Evolutionary conservation across 2,797 vertebrate species (phyloP).

Genomic region (Lemur catta): DNA sequence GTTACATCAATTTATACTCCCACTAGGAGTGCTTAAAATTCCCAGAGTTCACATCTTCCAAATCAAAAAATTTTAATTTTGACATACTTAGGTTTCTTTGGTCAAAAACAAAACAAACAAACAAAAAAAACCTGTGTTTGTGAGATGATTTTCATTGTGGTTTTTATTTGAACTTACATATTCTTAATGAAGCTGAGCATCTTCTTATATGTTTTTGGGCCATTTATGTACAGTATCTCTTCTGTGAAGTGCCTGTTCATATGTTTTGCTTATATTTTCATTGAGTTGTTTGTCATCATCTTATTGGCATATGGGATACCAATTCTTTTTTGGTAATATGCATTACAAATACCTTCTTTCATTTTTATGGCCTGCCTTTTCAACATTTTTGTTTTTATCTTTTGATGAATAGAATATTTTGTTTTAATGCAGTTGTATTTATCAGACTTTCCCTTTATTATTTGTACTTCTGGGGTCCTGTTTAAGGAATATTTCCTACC

Average conservation of each 20-base stretch:
- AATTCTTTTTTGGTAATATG: not conserved
- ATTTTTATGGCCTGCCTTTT: not conserved
- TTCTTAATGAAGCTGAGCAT: not conserved
- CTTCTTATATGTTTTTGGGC: not conserved
- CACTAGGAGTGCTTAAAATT: not conserved
- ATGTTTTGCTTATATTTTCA: not conserved
- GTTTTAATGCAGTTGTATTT: not conserved
- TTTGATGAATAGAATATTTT: slow-evolving; percentile 12
- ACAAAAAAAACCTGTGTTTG: not conserved
- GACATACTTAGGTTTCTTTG: not conserved
- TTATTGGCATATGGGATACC: not conserved
- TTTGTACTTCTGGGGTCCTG: not conserved
- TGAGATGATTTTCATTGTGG: not conserved
- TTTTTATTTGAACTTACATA: not conserved
- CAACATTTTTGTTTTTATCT: not conserved
- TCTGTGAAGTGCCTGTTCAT: not conserved
- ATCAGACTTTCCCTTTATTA: not conserved
- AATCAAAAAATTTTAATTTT: not conserved
- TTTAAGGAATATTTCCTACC: not conserved
- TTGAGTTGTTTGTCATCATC: not conserved
- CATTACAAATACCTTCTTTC: not conserved
- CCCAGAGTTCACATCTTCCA: not conserved
- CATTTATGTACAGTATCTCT: not conserved
- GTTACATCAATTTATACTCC: not conserved
- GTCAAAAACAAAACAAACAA: not conserved